Conservation (phyloP, 2,113 vertebrate genomes). For the Zosterops japonicus region DNA sequence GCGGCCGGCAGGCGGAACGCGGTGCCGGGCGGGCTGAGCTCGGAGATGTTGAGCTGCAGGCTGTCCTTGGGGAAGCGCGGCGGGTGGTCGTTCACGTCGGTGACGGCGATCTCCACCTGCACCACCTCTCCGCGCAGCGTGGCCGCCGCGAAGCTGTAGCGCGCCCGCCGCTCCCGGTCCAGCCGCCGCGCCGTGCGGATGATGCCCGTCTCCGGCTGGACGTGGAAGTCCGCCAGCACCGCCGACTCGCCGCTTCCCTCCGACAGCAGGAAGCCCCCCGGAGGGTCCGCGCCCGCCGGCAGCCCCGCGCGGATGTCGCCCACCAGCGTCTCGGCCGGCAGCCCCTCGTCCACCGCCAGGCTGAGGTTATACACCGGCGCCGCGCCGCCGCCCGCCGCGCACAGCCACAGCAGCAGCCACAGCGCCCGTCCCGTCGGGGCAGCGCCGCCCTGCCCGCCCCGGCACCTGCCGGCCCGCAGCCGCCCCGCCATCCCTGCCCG, state of each 20-base stretch:
- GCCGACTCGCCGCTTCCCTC: conserved; percentile 87
- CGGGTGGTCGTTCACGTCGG: conserved; percentile 88
- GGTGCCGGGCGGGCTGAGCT: conserved; percentile 81
- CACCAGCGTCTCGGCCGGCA: conserved; percentile 84
- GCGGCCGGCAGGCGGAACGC: conserved; percentile 84
- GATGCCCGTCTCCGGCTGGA: conserved; percentile 86
- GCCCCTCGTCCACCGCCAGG: conserved; percentile 83
- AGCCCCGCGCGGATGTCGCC: conserved; percentile 84
- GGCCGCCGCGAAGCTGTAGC: conserved; percentile 88
- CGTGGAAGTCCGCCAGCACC: conserved; percentile 86
- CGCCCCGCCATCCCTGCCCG: neutral
- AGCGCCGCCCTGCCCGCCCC: neutral
- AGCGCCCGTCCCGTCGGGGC: neutral
- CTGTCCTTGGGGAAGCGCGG: conserved; percentile 78
- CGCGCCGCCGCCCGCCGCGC: conserved; percentile 39
- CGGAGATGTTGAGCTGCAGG: conserved; percentile 81
- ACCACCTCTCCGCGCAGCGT: conserved; percentile 85
- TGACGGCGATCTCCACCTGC: conserved; percentile 82
- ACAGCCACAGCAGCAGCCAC: conserved; percentile 45
- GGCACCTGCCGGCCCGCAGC: neutral
- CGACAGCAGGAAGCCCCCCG: conserved; percentile 86
- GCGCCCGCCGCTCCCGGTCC: conserved; percentile 84
- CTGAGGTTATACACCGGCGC: conserved; percentile 83
- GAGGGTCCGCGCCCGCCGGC: conserved; percentile 34
- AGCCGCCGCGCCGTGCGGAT: conserved; percentile 85